Conservation (phyloP, 2,113 vertebrate genomes). For the Callopanchax toddi region DNA sequence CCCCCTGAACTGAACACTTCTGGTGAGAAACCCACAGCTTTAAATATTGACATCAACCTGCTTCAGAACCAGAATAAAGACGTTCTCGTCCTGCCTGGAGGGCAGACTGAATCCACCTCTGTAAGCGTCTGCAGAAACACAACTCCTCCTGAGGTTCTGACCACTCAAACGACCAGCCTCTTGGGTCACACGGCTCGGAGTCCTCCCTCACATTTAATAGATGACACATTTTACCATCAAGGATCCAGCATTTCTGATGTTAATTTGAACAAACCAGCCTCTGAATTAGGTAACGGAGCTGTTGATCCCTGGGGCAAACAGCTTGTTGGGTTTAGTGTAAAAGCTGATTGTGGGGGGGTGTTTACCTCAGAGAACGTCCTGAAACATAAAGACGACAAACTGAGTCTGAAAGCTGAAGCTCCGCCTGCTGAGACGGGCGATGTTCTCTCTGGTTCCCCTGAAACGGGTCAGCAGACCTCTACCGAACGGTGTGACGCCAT, state of each 20-base stretch:
- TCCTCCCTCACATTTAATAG: background rate
- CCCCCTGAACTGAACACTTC: background rate
- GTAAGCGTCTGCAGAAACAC: background rate
- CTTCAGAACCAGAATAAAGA: background rate
- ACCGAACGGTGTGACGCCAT: no score
- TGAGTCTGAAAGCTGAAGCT: background rate
- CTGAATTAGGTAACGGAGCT: background rate
- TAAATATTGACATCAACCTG: background rate
- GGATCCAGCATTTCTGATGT: slow-evolving; percentile 6
- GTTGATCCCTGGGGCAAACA: background rate
- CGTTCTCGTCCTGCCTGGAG: background rate
- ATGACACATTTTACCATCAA: background rate
- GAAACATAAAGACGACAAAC: background rate
- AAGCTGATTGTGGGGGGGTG: background rate
- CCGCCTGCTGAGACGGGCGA: background rate
- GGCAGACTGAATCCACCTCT: background rate
- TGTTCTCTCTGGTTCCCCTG: background rate
- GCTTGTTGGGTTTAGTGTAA: background rate
- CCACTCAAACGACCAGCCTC: no score
- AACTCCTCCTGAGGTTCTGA: background rate
- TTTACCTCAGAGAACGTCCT: background rate
- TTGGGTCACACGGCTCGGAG: background rate
- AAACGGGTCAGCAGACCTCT: fast-evolving
- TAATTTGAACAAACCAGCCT: background rate
- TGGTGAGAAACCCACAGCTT: background rate